Conservation (phyloP, 2,797 vertebrate genomes). For the Sylvia borin region DNA sequence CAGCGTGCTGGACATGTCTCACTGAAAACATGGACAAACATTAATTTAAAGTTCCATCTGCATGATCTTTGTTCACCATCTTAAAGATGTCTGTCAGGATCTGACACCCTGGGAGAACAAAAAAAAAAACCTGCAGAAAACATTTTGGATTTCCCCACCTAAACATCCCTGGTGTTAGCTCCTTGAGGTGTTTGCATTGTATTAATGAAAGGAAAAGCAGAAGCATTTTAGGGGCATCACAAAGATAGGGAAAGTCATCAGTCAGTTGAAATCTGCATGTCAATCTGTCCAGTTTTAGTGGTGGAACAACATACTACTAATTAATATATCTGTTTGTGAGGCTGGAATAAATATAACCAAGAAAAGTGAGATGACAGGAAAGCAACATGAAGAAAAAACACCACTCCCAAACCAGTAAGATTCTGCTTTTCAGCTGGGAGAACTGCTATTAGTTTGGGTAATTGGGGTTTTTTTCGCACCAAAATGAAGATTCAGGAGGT, state of each 20-base stretch:
- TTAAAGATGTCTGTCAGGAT: neutral
- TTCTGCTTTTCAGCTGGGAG: neutral
- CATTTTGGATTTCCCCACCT: neutral
- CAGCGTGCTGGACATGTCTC: neutral
- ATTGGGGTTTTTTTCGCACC: neutral
- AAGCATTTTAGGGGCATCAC: neutral
- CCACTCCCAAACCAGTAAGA: neutral
- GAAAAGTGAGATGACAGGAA: neutral
- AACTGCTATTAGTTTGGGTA: constrained; percentile 7
- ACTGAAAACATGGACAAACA: neutral
- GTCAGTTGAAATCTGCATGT: neutral
- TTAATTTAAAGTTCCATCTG: neutral
- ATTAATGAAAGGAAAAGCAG: neutral
- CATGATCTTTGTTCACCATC: neutral
- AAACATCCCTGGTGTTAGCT: neutral
- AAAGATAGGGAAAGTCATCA: neutral
- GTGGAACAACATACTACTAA: neutral
- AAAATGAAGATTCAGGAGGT: constrained; percentile 7
- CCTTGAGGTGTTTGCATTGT: neutral
- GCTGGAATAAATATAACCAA: neutral
- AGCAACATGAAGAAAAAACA: neutral
- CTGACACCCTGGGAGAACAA: neutral
- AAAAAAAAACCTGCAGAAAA: neutral
- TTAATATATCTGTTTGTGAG: neutral
- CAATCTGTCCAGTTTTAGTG: neutral